Base-by-base conservation (phyloP, 2,797 vertebrate genomes). In the Gallirallus australis region DNA sequence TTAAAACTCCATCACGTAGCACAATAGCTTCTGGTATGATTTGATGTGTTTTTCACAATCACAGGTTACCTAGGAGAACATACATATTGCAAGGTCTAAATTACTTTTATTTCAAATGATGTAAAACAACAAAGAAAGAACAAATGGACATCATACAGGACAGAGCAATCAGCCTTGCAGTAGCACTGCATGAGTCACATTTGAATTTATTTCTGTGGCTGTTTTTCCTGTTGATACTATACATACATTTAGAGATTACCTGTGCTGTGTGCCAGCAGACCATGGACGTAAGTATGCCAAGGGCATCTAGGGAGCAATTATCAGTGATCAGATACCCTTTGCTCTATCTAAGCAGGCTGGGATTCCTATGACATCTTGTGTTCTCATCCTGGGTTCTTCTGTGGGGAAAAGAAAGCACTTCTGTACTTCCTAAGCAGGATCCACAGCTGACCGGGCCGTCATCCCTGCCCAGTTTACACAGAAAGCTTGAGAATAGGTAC, bases 91-190 rank as follows among this genome's bases (percentile, higher is more conserved):
- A 31, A 82, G 86, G 33, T 31, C 75, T 92, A 86, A 94, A 94
- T 94, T 60, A 57, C 31, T 82, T 95, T 82, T 79, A 61, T 91
- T 94, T 86, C 71, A 86, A 94, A 92, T 80, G 3, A 59, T 82
- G 33, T 89, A 86, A 93, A 95, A 76, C 53, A 93, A 31, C n/a
- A 77, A 89, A 86, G 63, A 84, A 90, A 69, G 61, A 94, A 76
- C 21, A 82, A 96, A 90, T 90, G 24, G 60, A 23, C 91, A 86
- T 80, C 48, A 70, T 37, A 63, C 30, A 76, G 66, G 87, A 73
- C 48, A 82, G 47, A 78, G 18, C 15, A 95, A 81, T 69, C 75
- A 92, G 39, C 35, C 59, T 85, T 92, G 83, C 48, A 71, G 31
- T 28, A 78, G 63, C 52, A 35, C 52, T 53, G 35, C 59, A 79